Base-by-base conservation (phyloP, 92 coral and sea anemone species). In the Siderastrea radians region DNA sequence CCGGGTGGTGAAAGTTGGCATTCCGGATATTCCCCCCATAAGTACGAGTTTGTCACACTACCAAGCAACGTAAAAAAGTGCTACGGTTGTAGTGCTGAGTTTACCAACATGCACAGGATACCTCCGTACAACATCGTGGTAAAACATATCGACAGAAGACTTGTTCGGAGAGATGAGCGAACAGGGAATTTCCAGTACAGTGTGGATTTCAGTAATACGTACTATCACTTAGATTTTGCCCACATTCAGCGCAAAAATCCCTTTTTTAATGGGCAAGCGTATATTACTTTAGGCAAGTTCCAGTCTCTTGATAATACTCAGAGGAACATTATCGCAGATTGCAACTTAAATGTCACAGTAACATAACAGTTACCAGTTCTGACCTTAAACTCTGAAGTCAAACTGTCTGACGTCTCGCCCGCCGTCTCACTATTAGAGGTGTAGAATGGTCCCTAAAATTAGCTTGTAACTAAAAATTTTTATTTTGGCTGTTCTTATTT, bases 81-180 rank as follows among this genome's bases (percentile, higher is more conserved):
- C 53, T 85, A 85, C 49, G 83, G 77, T n/a, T 85, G 84, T 77
- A 77, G 89, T 7, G 48, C 54, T 54, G 89, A 85, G 38, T 85
- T 85, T 53, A 62, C 84, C 0, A 67, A 55, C 4, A 85, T 57
- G 58, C 68, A 76, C 66, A 75, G 77, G 49, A 45, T 44, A 19
- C 74, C 84, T 12, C 77, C 89, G 52, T 5, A 61, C 63, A 77
- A 77, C 66, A 19, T 48, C 8, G 66, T 61, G 1, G 66, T 77
- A 11, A 75, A 59, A 60, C 83, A 85, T 72, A 51, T 85, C 10
- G 89, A 78, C 79, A 51, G 62, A 46, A 19, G 88, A 57, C 72
- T 84, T 74, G 76, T 84, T 9, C 76, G 81, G 49, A 54, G 68
- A 53, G 65, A 67, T 53, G 38, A 38, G 68, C 81, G 38, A 13